Evolutionary conservation across 2,888 invertebrate species (phyloP).

Genomic region (Epirrita christyi): DNA sequence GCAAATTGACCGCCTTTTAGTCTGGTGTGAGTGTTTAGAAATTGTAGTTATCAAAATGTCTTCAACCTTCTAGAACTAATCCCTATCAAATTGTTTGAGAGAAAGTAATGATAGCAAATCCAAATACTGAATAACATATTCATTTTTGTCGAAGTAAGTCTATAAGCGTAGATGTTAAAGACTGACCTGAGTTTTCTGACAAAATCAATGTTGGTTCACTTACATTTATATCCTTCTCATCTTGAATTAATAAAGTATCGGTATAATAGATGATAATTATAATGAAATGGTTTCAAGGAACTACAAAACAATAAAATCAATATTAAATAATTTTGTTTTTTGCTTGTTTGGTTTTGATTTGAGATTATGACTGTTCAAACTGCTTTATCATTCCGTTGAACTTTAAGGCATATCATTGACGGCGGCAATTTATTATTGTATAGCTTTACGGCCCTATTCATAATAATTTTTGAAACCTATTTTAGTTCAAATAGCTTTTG

Average conservation of each 20-base stretch:
- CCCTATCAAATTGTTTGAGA: constrained; percentile 20
- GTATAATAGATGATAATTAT: constrained; percentile 49
- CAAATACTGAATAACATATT: constrained; percentile 26
- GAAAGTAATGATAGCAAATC: constrained; percentile 27
- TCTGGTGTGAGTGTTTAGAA: constrained; percentile 22
- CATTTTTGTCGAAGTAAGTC: constrained; percentile 40
- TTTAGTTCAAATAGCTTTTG: no score
- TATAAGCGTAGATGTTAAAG: constrained; percentile 53
- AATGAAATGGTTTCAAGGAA: constrained; percentile 39
- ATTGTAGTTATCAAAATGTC: constrained; percentile 31
- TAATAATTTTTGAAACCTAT: no score
- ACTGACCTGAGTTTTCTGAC: constrained; percentile 54
- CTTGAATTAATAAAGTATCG: constrained; percentile 45
- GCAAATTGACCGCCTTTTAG: constrained; percentile 18
- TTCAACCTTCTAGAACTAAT: constrained; percentile 22
- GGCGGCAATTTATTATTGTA: constrained; percentile 54
- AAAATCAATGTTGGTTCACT: constrained; percentile 41
- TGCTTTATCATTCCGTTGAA: constrained; percentile 68
- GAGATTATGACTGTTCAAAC: constrained; percentile 47
- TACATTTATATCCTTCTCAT: constrained; percentile 36
- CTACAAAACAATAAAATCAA: constrained; percentile 41
- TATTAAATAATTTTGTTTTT: constrained; percentile 39
- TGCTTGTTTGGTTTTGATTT: constrained; percentile 57
- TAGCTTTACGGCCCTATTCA: no score
- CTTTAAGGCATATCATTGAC: constrained; percentile 72